A percentile compares a stretch with the other conserved stretches of the same genome.
Evolutionary conservation across 2,797 vertebrate genomes (phyloP).

Genomic region (Hypotaenidia okinawae): DNA sequence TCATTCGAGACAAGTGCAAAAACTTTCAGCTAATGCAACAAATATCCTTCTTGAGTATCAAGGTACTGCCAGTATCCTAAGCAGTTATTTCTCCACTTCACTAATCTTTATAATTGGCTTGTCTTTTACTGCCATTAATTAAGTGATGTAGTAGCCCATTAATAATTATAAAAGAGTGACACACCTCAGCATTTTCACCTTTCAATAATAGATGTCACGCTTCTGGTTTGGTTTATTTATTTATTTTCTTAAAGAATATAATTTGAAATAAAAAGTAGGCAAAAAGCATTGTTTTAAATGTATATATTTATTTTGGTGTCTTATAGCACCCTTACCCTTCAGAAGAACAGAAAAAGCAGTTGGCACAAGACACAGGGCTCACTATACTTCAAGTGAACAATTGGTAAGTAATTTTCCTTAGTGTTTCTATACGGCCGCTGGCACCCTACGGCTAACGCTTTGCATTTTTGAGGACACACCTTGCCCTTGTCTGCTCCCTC

Average conservation of each 20-base stretch:
- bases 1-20: constrained; percentile 31
- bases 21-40: constrained; percentile 69
- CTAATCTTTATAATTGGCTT: constrained; percentile 99
- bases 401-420: constrained; percentile 86
- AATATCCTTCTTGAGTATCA: constrained; percentile 77
- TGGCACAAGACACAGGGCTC: constrained; percentile 99
- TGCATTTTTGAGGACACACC: constrained; percentile 78
- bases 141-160: constrained; percentile 96
- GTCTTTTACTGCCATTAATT: constrained; percentile 98
- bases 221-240: constrained; percentile 46
- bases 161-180: constrained; percentile 87
- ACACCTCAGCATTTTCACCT: constrained; percentile 88
- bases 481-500: constrained; percentile 69
- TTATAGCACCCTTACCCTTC: constrained; percentile 97
- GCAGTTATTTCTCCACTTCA: constrained; percentile 95
- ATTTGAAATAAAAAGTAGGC: constrained; percentile 60
- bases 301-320: constrained; percentile 73
- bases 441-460: constrained; percentile 80
- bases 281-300: constrained; percentile 56
- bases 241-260: too few relatives aligned
- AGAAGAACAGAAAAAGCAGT: constrained; percentile 99
- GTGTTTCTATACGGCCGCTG: constrained; percentile 76
- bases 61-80: constrained; percentile 84
- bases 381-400: constrained; percentile 99
- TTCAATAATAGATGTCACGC: constrained; percentile 81